Conservation (phyloP, 2,888 invertebrate genomes). For the Aproaerema taeniolella region DNA sequence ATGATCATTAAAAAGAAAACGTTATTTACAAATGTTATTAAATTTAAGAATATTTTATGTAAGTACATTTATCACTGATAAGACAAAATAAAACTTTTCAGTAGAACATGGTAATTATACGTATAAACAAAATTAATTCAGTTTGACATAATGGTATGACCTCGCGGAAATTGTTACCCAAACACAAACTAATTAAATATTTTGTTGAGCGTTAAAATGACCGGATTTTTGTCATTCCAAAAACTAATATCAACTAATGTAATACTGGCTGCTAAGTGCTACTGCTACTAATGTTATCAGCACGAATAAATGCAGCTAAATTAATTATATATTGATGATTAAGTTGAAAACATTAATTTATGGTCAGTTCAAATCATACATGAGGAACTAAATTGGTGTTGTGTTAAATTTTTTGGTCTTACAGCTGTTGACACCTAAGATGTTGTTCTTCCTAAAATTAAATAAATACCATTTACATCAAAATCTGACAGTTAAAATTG, state of each 20-base stretch:
- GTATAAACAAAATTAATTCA: conserved; percentile 1
- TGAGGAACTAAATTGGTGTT: too few species aligned
- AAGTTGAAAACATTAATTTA: too few species aligned
- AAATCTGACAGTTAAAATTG: too few species aligned
- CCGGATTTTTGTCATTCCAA: neutral
- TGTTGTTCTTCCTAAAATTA: too few species aligned
- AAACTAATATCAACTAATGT: neutral
- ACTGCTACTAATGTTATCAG: too few species aligned
- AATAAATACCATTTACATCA: too few species aligned
- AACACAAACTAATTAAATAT: conserved; percentile 22
- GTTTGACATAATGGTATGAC: conserved; percentile 15
- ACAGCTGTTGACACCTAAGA: too few species aligned
- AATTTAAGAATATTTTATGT: conserved; percentile 9
- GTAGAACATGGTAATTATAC: neutral
- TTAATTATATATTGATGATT: too few species aligned
- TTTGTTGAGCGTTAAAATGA: conserved; percentile 4
- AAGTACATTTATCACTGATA: conserved; percentile 11
- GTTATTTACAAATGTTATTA: conserved; percentile 13
- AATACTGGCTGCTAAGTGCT: too few species aligned
- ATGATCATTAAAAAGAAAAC: conserved; percentile 22
- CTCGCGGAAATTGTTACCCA: conserved; percentile 38
- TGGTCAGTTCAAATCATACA: too few species aligned
- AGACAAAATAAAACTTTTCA: neutral
- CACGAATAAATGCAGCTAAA: too few species aligned
- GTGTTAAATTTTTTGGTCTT: too few species aligned